Percentiles rank a stretch among this genome's conserved stretches.
Conservation (phyloP, 1,140 invertebrate species). For the Pissodes strobi region DNA sequence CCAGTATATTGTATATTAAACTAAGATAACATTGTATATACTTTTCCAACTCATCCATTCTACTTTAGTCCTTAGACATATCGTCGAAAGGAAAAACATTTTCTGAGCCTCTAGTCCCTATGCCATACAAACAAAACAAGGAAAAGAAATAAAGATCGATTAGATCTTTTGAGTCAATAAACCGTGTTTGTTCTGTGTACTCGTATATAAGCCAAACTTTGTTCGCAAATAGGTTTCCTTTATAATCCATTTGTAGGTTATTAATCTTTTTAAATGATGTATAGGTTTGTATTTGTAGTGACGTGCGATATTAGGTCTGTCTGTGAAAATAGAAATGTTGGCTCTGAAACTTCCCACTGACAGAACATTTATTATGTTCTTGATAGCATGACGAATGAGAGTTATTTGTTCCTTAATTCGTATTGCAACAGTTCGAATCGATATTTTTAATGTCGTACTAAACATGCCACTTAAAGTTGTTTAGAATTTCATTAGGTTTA, state of each 20-base stretch:
- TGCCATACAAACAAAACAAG: background rate
- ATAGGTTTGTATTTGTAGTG: conserved; percentile 12
- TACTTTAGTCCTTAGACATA: too few relatives aligned
- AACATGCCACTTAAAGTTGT: too few relatives aligned
- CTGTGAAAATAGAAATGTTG: conserved; percentile 12
- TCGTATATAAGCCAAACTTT: conserved; percentile 3
- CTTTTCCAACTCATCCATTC: too few relatives aligned
- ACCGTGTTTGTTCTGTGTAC: background rate
- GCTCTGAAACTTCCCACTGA: background rate
- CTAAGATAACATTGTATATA: too few relatives aligned
- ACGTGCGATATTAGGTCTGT: background rate
- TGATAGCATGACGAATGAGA: background rate
- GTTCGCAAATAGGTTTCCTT: conserved; percentile 2
- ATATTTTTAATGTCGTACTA: too few relatives aligned
- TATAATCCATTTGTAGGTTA: conserved; percentile 8
- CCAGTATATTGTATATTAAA: too few relatives aligned
- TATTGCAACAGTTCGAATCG: too few relatives aligned
- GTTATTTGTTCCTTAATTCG: too few relatives aligned
- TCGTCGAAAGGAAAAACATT: too few relatives aligned
- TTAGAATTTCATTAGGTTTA: too few relatives aligned
- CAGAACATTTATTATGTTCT: background rate
- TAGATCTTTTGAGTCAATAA: background rate
- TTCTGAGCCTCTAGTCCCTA: too few relatives aligned
- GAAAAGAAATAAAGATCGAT: background rate
- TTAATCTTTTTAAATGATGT: conserved; percentile 27